A percentile compares a stretch with the other conserved stretches of the same genome.
These are phyloP conservation scores for Mormoops blainvillei DNA, from an alignment of 2,113 vertebrate genomes.

Conservation along the genomic window DNA sequence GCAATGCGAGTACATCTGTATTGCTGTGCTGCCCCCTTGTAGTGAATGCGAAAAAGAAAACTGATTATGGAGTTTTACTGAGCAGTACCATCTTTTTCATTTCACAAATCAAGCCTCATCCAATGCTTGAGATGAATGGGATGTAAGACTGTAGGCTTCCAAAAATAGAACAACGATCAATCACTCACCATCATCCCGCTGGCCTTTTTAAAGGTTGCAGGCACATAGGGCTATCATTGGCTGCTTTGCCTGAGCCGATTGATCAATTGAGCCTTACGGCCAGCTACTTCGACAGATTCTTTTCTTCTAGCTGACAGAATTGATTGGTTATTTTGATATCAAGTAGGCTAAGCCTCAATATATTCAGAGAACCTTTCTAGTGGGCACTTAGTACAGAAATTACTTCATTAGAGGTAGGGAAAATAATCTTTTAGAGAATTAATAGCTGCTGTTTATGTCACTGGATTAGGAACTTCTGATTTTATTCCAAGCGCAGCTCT, in stretches of 20 bases:
- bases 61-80: neutral
- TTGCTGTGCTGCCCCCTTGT: neutral
- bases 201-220: slow-evolving; percentile 43
- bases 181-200: slow-evolving; percentile 2
- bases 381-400: neutral
- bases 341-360: neutral
- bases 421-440: neutral
- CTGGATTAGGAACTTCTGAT: neutral
- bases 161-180: slow-evolving; percentile 22
- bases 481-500: neutral
- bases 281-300: slow-evolving; percentile 12
- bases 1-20: neutral
- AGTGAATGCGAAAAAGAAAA: neutral
- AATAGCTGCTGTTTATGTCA: neutral
- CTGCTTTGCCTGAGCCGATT: neutral
- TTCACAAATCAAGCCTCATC: neutral
- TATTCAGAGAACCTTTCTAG: neutral
- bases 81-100: neutral
- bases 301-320: slow-evolving; percentile 1
- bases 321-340: slow-evolving; percentile 7
- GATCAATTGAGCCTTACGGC: neutral
- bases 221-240: neutral
- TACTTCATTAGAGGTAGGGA: neutral
- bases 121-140: neutral
- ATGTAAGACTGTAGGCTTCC: neutral